These are phyloP conservation scores for Platycercus adscitus DNA, from an alignment of 2,113 vertebrate species.

Conservation along the genomic window DNA sequence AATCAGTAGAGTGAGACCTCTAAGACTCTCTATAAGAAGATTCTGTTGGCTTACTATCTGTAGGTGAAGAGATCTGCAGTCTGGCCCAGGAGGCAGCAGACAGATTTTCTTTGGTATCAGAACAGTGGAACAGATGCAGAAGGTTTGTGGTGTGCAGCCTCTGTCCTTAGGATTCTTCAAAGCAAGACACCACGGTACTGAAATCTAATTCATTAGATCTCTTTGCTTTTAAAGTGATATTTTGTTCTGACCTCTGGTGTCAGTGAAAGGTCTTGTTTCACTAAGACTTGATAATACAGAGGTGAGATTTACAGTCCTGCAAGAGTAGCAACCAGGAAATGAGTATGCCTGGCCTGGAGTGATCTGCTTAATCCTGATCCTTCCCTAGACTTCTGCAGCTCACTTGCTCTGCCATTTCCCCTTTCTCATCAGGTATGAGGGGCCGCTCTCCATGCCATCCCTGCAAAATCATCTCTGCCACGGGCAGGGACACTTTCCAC, in stretches of 20 bases:
- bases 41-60: not conserved
- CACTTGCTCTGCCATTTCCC: not conserved
- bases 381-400: not conserved
- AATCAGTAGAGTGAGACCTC: not conserved
- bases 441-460: not conserved
- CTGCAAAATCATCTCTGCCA: not conserved
- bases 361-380: not conserved
- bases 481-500: not conserved
- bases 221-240: not conserved
- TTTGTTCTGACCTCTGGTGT: not conserved
- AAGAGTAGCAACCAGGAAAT: not conserved
- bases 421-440: not conserved
- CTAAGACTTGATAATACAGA: not conserved
- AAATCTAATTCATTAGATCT: not conserved
- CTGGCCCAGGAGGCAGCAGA: not conserved
- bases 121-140: not conserved
- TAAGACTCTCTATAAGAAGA: not conserved
- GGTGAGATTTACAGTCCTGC: not conserved
- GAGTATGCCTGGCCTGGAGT: not conserved
- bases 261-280: not conserved
- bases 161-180: not conserved
- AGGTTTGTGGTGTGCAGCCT: not conserved
- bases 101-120: not conserved
- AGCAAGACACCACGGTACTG: not conserved
- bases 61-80: not conserved